phyloP scores from a whole-genome alignment of 1,140 invertebrate species.

The Drosophila truncata region DNA sequence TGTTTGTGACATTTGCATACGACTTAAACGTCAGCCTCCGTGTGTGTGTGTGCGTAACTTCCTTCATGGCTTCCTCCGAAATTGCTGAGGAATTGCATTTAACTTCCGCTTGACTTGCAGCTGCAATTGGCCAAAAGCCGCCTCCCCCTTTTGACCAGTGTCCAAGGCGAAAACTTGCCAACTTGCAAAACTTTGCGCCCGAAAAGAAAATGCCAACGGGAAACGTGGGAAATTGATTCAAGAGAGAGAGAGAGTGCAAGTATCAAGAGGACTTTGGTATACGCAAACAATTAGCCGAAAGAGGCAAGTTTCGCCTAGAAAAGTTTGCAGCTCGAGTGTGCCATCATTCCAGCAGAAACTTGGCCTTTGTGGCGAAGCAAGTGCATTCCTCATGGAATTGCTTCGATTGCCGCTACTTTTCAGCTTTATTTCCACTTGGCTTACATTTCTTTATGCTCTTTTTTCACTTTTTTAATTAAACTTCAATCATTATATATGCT shows the following conservation, averaged over 20 bases:
- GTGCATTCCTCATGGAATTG: slow-evolving; percentile 4
- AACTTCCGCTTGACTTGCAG: slow-evolving; percentile 33
- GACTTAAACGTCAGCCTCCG: neutral
- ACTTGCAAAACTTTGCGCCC: neutral
- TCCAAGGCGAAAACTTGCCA: neutral
- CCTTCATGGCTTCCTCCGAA: neutral
- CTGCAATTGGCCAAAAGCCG: slow-evolving; percentile 13
- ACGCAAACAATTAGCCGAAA: slow-evolving; percentile 56
- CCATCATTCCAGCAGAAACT: slow-evolving; percentile 17
- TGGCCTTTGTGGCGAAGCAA: slow-evolving; percentile 18
- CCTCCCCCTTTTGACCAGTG: slow-evolving; percentile 18
- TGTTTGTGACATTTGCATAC: slow-evolving; percentile 42
- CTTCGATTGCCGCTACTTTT: slow-evolving; percentile 1
- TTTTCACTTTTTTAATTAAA: neutral
- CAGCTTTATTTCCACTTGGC: slow-evolving; percentile 1
- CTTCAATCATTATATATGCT: neutral
- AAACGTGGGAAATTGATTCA: slow-evolving; percentile 14
- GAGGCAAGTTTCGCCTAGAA: slow-evolving; percentile 21
- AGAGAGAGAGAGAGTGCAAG: neutral
- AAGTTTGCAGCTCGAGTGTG: slow-evolving; percentile 29
- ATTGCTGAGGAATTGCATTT: slow-evolving; percentile 25
- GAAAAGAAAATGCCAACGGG: slow-evolving; percentile 16
- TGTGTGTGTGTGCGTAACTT: neutral
- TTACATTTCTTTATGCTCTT: neutral
- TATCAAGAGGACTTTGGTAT: neutral